These are phyloP conservation scores for Trachemys scripta DNA, from an alignment of 2,113 vertebrate genomes.

Conservation along the genomic window DNA sequence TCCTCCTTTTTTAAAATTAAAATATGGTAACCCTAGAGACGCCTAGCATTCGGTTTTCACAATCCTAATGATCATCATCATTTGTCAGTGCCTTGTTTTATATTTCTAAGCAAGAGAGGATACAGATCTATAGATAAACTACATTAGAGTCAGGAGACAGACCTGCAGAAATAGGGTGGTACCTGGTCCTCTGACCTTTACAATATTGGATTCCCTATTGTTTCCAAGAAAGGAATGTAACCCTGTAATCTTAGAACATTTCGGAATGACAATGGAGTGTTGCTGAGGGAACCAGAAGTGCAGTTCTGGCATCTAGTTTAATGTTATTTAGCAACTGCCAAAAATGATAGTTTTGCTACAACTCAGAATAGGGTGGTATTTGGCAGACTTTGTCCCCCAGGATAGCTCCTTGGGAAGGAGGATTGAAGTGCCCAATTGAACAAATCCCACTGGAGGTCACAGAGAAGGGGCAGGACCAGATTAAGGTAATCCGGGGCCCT, in stretches of 20 bases:
- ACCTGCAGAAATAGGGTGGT: not conserved
- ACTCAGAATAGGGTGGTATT: not conserved
- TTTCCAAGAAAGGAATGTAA: slow-evolving; percentile 5
- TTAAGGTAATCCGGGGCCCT: not conserved
- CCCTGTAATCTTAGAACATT: slow-evolving; percentile 23
- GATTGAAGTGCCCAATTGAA: not conserved
- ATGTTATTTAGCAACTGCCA: slow-evolving; percentile 1
- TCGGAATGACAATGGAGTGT: not conserved
- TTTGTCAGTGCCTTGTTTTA: not conserved
- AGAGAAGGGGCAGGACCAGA: not conserved
- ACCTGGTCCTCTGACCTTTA: not conserved
- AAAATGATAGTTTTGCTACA: not conserved
- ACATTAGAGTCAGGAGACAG: not conserved
- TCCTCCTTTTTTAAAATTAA: no score
- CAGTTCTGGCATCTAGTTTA: not conserved
- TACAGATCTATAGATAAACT: not conserved
- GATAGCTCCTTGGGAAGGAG: not conserved
- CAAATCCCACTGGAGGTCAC: not conserved
- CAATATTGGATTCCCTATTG: slow-evolving; percentile 7
- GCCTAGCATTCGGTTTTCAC: not conserved
- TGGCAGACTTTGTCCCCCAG: not conserved
- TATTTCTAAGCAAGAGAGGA: not conserved
- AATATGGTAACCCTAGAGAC: not conserved
- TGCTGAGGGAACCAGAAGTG: not conserved
- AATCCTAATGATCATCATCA: not conserved